Conservation (phyloP, 2,113 vertebrate species). For the Balaeniceps rex region DNA sequence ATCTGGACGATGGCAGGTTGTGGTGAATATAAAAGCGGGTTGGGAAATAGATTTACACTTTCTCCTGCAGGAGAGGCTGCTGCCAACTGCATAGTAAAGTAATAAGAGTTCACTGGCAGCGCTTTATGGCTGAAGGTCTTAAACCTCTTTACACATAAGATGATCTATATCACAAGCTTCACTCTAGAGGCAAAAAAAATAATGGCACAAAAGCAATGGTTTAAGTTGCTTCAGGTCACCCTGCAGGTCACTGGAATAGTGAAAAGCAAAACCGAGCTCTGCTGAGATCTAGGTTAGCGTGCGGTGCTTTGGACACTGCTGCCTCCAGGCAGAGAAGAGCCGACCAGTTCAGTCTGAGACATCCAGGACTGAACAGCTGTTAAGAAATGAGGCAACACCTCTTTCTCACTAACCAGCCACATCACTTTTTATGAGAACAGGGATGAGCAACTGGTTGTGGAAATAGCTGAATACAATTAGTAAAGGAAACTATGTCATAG, state of each 20-base stretch:
- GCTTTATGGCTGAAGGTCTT: not conserved
- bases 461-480: accelerated
- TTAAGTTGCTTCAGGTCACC: not conserved
- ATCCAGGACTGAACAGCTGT: not conserved
- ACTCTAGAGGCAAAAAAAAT: not conserved
- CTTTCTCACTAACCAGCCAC: not conserved
- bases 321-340: not conserved
- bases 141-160: not conserved
- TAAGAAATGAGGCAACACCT: not conserved
- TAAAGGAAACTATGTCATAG: not conserved
- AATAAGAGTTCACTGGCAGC: not conserved
- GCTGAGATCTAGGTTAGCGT: not conserved
- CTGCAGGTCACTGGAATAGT: not conserved
- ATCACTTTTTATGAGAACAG: not conserved
- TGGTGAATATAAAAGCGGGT: not conserved
- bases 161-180: constrained; percentile 1
- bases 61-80: not conserved
- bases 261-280: not conserved
- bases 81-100: not conserved
- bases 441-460: not conserved
- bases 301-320: not conserved
- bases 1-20: constrained; percentile 30
- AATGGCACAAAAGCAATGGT: not conserved
- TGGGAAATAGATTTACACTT: constrained; percentile 43
- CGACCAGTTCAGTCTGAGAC: not conserved